Conservation (phyloP, 2,797 vertebrate genomes). For the Myotis vivesi region DNA sequence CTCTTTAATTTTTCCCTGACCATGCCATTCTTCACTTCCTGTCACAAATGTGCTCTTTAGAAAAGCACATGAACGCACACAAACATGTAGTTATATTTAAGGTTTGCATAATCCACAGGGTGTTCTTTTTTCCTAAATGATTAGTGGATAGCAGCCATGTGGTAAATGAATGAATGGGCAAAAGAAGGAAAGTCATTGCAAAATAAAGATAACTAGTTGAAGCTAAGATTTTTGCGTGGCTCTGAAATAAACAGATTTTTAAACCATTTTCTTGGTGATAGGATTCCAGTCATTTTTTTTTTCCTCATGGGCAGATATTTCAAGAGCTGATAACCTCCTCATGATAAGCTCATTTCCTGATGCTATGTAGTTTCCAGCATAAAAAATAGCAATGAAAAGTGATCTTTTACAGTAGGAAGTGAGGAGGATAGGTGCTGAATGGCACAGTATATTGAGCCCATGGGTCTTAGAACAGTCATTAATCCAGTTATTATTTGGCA, state of each 20-base stretch:
- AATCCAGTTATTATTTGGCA: constrained; percentile 56
- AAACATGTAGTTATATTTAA: constrained; percentile 67
- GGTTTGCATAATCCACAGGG: constrained; percentile 37
- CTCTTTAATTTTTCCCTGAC: constrained; percentile 76
- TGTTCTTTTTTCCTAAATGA: constrained; percentile 41
- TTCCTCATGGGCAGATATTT: constrained; percentile 77
- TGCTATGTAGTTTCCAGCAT: constrained; percentile 26
- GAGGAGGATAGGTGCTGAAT: constrained; percentile 31
- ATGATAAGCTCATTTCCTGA: constrained; percentile 69
- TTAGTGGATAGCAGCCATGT: constrained; percentile 4
- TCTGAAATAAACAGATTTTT: constrained; percentile 72
- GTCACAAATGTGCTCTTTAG: constrained; percentile 73
- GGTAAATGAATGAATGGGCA: constrained; percentile 49
- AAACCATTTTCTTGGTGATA: constrained; percentile 81
- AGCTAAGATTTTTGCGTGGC: constrained; percentile 53
- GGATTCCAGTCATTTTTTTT: constrained; percentile 79
- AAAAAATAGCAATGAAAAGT: constrained; percentile 62
- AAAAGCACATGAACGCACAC: constrained; percentile 62
- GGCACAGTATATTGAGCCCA: neutral
- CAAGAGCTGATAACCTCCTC: constrained; percentile 75
- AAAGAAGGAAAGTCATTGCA: constrained; percentile 54
- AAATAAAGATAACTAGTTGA: constrained; percentile 66
- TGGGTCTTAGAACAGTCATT: constrained; percentile 64
- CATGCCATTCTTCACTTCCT: constrained; percentile 75
- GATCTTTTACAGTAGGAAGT: constrained; percentile 65